Evolutionary conservation across 2,797 vertebrate genomes (phyloP).

Genomic region (Iguana delicatissima): DNA sequence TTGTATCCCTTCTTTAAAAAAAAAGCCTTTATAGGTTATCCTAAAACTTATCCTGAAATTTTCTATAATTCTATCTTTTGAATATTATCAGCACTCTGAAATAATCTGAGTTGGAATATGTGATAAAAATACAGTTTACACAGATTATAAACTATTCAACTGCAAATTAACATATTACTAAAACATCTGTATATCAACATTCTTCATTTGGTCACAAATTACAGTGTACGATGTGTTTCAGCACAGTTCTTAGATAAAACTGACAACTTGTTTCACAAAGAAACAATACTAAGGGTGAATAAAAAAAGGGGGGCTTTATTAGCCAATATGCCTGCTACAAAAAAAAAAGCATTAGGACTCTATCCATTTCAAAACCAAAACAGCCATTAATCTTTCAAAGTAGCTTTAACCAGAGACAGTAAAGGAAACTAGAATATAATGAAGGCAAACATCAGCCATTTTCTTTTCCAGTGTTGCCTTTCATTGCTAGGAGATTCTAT

Average conservation of each 20-base stretch:
- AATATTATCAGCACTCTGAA: conserved; percentile 19
- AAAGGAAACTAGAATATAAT: background rate
- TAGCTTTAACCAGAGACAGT: background rate
- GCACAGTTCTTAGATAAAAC: conserved; percentile 33
- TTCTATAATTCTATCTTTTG: background rate
- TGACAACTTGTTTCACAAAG: conserved; percentile 28
- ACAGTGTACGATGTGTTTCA: conserved; percentile 20
- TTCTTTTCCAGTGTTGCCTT: background rate
- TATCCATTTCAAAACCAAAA: conserved; percentile 30
- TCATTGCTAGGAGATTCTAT: conserved; percentile 6
- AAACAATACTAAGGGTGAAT: conserved; percentile 22
- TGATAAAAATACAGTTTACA: conserved; percentile 21
- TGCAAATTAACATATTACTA: conserved; percentile 8
- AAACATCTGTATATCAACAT: background rate
- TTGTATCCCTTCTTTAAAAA: background rate
- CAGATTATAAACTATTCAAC: conserved; percentile 23
- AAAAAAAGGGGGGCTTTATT: background rate
- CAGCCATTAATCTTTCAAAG: conserved; percentile 10
- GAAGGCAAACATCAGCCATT: background rate
- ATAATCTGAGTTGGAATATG: background rate
- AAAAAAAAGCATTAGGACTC: conserved; percentile 13
- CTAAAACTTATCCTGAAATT: background rate
- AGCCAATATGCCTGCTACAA: background rate
- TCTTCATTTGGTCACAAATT: conserved; percentile 37
- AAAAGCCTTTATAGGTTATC: background rate